Conservation (phyloP, 2,888 invertebrate species). For the Listrodromus nycthemerus region DNA sequence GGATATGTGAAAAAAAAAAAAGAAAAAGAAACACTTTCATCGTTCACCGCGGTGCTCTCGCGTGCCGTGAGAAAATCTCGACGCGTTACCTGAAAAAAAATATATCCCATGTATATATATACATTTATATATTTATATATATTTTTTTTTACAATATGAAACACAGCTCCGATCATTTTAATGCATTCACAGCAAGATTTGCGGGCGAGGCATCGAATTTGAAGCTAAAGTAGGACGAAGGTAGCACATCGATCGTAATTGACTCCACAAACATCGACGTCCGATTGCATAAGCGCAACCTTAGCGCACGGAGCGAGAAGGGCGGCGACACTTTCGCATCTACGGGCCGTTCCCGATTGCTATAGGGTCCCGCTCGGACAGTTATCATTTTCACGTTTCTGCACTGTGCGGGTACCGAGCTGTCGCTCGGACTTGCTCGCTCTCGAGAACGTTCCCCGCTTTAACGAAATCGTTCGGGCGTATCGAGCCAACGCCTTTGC, state of each 20-base stretch:
- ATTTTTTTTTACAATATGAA: no score
- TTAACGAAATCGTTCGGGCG: conserved; percentile 73
- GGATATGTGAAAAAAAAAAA: neutral
- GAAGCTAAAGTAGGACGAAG: neutral
- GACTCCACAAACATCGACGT: neutral
- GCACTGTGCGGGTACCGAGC: conserved; percentile 3
- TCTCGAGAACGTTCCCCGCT: conserved; percentile 49
- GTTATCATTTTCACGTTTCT: conserved; percentile 7
- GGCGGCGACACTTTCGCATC: conserved; percentile 21
- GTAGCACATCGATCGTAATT: neutral
- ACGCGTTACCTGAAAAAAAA: conserved; percentile 23
- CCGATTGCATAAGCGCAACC: conserved; percentile 34
- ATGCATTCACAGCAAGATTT: neutral
- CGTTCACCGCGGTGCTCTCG: conserved; percentile 29
- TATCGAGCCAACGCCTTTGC: conserved; percentile 78
- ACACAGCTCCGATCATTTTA: no score
- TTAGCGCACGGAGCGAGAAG: conserved; percentile 13
- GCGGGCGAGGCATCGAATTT: neutral
- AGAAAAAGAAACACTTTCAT: conserved; percentile 12
- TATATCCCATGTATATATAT: neutral
- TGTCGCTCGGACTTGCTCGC: conserved; percentile 19
- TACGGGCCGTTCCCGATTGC: conserved; percentile 2
- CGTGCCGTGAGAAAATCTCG: conserved; percentile 51
- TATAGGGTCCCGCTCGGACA: neutral
- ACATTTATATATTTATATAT: neutral